phyloP scores from a whole-genome alignment of 2,888 invertebrate genomes.

The Charanyca ferruginea region DNA sequence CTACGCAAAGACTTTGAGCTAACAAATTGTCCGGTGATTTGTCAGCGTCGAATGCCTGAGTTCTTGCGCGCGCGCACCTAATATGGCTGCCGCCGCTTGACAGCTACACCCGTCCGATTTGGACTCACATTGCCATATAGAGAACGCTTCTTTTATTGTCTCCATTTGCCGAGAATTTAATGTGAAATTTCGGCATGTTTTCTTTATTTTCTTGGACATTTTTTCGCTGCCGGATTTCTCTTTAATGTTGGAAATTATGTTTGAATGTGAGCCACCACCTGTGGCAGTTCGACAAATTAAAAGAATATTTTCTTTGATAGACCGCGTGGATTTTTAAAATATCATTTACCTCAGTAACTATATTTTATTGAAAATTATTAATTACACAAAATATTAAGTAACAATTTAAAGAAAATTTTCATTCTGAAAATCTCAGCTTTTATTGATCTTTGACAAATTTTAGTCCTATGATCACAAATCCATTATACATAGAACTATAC shows the following conservation, averaged over 20 bases:
- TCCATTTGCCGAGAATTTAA: slow-evolving; percentile 72
- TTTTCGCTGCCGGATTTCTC: slow-evolving; percentile 50
- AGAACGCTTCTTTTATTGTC: slow-evolving; percentile 81
- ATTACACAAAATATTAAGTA: too few species aligned
- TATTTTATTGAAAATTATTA: too few species aligned
- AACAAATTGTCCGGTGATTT: slow-evolving; percentile 89
- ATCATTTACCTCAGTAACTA: too few species aligned
- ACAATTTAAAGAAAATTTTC: too few species aligned
- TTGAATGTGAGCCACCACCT: slow-evolving; percentile 55
- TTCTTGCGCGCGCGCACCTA: slow-evolving; percentile 83
- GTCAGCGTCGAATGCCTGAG: slow-evolving; percentile 84
- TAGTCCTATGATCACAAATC: slow-evolving; percentile 7
- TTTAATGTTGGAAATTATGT: slow-evolving; percentile 59
- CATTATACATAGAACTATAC: neutral
- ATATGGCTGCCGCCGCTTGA: slow-evolving; percentile 81
- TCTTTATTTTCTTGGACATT: slow-evolving; percentile 55
- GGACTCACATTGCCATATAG: slow-evolving; percentile 75
- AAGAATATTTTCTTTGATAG: slow-evolving; percentile 18
- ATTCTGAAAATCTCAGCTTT: neutral
- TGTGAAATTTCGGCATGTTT: slow-evolving; percentile 69
- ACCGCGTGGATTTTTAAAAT: slow-evolving; percentile 3
- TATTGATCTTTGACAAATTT: slow-evolving; percentile 16
- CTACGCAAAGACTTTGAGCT: slow-evolving; percentile 70
- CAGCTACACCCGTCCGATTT: slow-evolving; percentile 77
- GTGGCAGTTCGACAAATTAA: slow-evolving; percentile 31